phyloP scores from a whole-genome alignment of 2,888 invertebrate genomes.

The Tromatobia lineatoria region DNA sequence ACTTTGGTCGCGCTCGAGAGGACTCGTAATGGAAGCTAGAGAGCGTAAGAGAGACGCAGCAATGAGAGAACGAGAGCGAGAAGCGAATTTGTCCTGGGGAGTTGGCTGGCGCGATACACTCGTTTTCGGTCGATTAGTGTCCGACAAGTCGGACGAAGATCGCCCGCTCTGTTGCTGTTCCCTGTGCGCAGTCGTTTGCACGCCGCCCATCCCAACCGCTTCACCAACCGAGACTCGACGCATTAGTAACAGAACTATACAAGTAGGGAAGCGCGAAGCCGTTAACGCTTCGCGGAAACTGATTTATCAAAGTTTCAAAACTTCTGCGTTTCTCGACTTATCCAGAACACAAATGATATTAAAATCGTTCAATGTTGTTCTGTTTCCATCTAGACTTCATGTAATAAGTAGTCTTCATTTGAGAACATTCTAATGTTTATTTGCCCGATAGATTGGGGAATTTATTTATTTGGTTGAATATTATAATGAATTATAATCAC shows the following conservation, averaged over 20 bases:
- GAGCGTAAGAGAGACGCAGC: constrained; percentile 16
- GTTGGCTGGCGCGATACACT: constrained; percentile 60
- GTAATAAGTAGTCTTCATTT: not conserved
- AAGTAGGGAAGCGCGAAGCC: constrained; percentile 6
- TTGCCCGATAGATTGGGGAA: no score
- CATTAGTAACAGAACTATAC: constrained; percentile 36
- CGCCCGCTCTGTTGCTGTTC: constrained; percentile 25
- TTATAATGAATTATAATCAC: no score
- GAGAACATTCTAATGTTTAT: no score
- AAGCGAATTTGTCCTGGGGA: constrained; percentile 52
- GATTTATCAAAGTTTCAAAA: constrained; percentile 5
- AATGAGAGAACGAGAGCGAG: constrained; percentile 15
- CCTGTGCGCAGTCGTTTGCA: constrained; percentile 31
- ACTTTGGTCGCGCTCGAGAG: constrained; percentile 36
- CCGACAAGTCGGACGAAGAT: constrained; percentile 49
- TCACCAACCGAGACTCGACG: constrained; percentile 13
- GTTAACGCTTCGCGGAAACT: constrained; percentile 14
- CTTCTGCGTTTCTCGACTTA: not conserved
- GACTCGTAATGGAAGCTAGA: constrained; percentile 34
- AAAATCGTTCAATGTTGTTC: not conserved
- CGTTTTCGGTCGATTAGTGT: constrained; percentile 64
- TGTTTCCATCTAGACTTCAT: not conserved
- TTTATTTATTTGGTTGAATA: no score
- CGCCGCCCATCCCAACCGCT: not conserved
- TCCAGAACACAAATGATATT: not conserved